Conservation (phyloP, 2,113 vertebrate species). For the Xerus inauris region DNA sequence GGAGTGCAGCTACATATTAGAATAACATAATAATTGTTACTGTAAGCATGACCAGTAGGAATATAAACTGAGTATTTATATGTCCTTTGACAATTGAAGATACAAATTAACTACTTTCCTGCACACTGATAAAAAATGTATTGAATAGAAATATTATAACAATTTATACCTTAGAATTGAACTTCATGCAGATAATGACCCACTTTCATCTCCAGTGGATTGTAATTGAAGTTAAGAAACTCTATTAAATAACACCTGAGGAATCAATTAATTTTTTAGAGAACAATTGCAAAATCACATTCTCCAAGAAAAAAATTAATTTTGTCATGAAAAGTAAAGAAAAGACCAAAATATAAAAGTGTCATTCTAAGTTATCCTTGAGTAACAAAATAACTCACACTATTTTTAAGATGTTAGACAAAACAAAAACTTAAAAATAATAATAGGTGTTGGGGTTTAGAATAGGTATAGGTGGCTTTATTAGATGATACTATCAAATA, state of each 20-base stretch:
- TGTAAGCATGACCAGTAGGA: not conserved
- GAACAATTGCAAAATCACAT: not conserved
- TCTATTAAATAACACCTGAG: not conserved
- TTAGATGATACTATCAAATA: not conserved
- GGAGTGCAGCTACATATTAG: not conserved
- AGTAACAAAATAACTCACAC: not conserved
- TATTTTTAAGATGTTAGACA: not conserved
- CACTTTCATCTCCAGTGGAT: not conserved
- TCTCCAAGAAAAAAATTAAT: not conserved
- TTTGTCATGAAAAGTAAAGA: not conserved
- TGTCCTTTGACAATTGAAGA: not conserved
- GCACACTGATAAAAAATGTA: not conserved
- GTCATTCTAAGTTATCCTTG: not conserved
- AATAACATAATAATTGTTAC: not conserved
- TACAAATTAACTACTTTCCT: constrained; percentile 28
- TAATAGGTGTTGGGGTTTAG: not conserved
- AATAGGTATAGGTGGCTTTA: not conserved
- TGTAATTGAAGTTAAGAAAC: not conserved
- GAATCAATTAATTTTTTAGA: constrained; percentile 35
- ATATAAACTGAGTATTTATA: not conserved
- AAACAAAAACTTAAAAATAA: not conserved
- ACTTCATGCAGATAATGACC: not conserved
- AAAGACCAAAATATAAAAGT: not conserved
- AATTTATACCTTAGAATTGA: not conserved
- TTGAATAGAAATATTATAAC: not conserved